These are phyloP conservation scores for Mythimna lalbum DNA, from an alignment of 2,888 invertebrate species.

Conservation along the genomic window DNA sequence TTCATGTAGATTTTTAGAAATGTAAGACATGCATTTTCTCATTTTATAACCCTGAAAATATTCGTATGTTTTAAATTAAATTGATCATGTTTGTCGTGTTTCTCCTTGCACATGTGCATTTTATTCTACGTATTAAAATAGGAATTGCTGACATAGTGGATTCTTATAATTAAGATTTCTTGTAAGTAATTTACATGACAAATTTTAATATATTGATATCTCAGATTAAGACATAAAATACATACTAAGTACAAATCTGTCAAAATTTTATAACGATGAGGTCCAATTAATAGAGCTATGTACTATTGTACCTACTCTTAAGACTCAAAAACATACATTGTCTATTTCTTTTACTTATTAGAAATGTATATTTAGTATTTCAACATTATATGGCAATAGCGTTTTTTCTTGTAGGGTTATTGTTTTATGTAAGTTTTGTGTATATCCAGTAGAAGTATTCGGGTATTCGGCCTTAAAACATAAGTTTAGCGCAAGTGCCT, in stretches of 20 bases:
- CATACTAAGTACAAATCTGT: slow-evolving; percentile 26
- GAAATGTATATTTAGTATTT: slow-evolving; percentile 17
- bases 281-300: slow-evolving; percentile 22
- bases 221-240: slow-evolving; percentile 24
- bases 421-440: slow-evolving; percentile 19
- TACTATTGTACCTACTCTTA: too few relatives aligned
- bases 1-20: slow-evolving; percentile 21
- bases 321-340: slow-evolving; percentile 1
- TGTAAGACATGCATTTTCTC: background rate
- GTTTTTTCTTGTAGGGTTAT: slow-evolving; percentile 22
- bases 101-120: slow-evolving; percentile 17
- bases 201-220: slow-evolving; percentile 41
- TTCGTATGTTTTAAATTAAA: slow-evolving; percentile 10
- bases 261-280: slow-evolving; percentile 43
- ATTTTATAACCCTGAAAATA: background rate
- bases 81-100: slow-evolving; percentile 18
- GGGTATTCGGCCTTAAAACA: too few relatives aligned
- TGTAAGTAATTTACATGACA: slow-evolving; percentile 11
- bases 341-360: slow-evolving; percentile 6
- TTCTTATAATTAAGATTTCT: slow-evolving; percentile 21
- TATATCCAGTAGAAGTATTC: slow-evolving; percentile 29
- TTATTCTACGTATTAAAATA: slow-evolving; percentile 20
- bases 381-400: background rate
- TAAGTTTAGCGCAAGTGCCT: slow-evolving; percentile 44
- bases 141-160: slow-evolving; percentile 6